These are phyloP conservation scores for Mola mola DNA, from an alignment of 2,113 vertebrate species.

Conservation along the genomic window DNA sequence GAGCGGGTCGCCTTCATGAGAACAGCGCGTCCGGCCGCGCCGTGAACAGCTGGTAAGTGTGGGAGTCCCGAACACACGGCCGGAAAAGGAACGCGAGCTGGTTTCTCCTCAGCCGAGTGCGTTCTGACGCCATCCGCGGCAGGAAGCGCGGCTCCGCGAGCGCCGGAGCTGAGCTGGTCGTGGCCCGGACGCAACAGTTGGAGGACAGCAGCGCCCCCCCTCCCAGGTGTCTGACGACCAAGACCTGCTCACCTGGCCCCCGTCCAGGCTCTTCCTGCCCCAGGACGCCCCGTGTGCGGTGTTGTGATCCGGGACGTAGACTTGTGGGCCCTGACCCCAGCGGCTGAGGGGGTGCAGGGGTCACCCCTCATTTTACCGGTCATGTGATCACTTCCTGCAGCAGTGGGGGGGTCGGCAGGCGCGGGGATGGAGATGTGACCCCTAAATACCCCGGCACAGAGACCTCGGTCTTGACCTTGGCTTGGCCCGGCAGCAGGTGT, in stretches of 20 bases:
- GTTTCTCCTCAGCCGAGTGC: too few species aligned
- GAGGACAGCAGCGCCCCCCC: constrained; percentile 33
- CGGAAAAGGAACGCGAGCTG: too few species aligned
- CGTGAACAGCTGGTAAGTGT: constrained; percentile 83
- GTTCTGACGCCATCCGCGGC: background rate
- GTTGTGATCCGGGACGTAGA: too few species aligned
- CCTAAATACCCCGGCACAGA: background rate
- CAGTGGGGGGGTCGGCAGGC: background rate
- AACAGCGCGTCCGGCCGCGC: constrained; percentile 61
- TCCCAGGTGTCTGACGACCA: constrained; percentile 64
- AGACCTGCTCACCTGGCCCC: background rate
- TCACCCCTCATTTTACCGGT: too few species aligned
- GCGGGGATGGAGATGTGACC: background rate
- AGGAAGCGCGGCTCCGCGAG: constrained; percentile 41
- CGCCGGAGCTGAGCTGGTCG: constrained; percentile 63
- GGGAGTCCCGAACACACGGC: too few species aligned
- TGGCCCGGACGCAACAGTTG: constrained; percentile 77
- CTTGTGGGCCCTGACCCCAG: too few species aligned
- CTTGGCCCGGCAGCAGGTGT: constrained; percentile 42
- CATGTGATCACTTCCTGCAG: background rate
- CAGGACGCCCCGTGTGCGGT: too few species aligned
- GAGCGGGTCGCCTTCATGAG: constrained; percentile 80
- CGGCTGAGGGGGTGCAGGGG: too few species aligned
- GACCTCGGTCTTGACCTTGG: constrained; percentile 48
- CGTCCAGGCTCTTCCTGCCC: too few species aligned